These are phyloP conservation scores for Drosophila albomicans DNA, from an alignment of 1,140 invertebrate genomes.

Conservation along the genomic window DNA sequence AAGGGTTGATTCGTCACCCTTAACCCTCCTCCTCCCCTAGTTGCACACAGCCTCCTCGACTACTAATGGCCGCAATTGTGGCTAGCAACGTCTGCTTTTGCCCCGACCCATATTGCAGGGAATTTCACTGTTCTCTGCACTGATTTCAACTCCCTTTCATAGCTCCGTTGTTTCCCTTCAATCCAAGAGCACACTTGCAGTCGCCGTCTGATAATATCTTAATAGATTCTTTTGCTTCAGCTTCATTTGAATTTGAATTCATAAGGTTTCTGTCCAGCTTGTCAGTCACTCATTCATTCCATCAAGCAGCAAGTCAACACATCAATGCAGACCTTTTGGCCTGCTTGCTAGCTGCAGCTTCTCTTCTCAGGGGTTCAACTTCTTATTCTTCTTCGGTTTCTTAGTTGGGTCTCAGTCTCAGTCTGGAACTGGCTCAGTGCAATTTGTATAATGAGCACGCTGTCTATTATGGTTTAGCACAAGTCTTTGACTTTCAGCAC, in stretches of 20 bases:
- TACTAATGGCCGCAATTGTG: slow-evolving; percentile 80
- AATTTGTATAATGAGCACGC: slow-evolving; percentile 80
- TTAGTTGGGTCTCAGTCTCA: slow-evolving; percentile 6
- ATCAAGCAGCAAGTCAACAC: slow-evolving; percentile 50
- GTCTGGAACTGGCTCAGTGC: slow-evolving; percentile 51
- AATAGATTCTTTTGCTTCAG: slow-evolving; percentile 77
- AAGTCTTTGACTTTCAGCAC: slow-evolving; percentile 78
- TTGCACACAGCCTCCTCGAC: slow-evolving; percentile 13
- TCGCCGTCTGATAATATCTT: slow-evolving; percentile 72
- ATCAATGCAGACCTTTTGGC: slow-evolving; percentile 13
- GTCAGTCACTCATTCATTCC: slow-evolving; percentile 51
- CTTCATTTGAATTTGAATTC: slow-evolving; percentile 79
- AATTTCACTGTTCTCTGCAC: slow-evolving; percentile 50
- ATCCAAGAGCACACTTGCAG: background rate
- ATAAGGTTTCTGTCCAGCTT: slow-evolving; percentile 31
- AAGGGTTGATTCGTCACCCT: slow-evolving; percentile 66
- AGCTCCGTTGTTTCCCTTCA: background rate
- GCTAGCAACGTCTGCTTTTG: slow-evolving; percentile 29
- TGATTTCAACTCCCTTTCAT: background rate
- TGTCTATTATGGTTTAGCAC: slow-evolving; percentile 66
- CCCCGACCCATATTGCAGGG: slow-evolving; percentile 74
- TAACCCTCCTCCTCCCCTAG: background rate
- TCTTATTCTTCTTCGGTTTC: background rate
- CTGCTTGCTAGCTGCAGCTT: slow-evolving; percentile 5
- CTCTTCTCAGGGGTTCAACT: background rate